These are phyloP conservation scores for Actias luna DNA, from an alignment of 2,888 invertebrate species.

Conservation along the genomic window DNA sequence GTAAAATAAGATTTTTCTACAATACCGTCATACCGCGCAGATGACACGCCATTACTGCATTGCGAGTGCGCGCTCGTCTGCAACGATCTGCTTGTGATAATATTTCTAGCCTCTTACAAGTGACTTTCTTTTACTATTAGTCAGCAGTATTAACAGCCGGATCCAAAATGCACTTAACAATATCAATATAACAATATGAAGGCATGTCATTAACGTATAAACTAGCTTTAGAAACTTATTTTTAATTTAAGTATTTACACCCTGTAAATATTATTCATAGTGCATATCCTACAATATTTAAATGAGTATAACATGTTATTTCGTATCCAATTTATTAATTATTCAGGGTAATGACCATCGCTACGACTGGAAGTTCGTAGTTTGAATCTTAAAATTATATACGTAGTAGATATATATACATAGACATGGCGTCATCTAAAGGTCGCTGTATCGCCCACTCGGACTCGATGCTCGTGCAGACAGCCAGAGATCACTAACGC, in stretches of 20 bases:
- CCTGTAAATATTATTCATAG: background rate
- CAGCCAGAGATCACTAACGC: constrained; percentile 76
- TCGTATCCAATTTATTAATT: constrained; percentile 41
- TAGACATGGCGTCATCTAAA: constrained; percentile 71
- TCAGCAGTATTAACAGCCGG: constrained; percentile 25
- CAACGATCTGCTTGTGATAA: constrained; percentile 54
- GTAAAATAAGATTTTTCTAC: constrained; percentile 62
- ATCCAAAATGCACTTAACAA: constrained; percentile 1
- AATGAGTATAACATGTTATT: constrained; percentile 26
- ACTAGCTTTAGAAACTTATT: background rate
- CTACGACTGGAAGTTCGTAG: constrained; percentile 64
- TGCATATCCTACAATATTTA: constrained; percentile 31
- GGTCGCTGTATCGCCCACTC: constrained; percentile 64
- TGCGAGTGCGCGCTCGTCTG: constrained; percentile 58
- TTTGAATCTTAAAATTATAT: constrained; percentile 64
- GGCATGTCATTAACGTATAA: too few species aligned
- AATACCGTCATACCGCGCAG: constrained; percentile 35
- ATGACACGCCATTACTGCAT: constrained; percentile 57
- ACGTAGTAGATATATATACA: constrained; percentile 35
- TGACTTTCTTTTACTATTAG: constrained; percentile 60
- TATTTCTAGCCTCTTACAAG: constrained; percentile 44
- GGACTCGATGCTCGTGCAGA: constrained; percentile 47
- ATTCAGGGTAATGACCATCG: constrained; percentile 49
- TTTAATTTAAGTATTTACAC: too few species aligned
- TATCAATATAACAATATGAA: background rate